Evolutionary conservation across 2,797 vertebrate genomes (phyloP).

Genomic region (Lepilemur ruficaudatus): DNA sequence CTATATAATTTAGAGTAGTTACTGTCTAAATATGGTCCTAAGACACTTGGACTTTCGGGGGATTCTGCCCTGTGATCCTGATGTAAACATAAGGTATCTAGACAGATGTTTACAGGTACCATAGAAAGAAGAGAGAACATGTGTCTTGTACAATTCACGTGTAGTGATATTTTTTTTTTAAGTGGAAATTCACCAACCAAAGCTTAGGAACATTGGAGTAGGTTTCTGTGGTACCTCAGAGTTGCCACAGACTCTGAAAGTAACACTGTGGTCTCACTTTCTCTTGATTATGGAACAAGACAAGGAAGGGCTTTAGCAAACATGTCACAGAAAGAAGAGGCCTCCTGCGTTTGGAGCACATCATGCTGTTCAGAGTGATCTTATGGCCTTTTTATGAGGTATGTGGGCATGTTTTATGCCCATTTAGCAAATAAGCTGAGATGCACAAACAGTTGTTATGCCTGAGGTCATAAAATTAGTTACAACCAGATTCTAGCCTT

Average conservation of each 20-base stretch:
- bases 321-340: not conserved
- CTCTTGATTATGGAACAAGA: not conserved
- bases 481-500: not conserved
- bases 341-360: not conserved
- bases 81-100: not conserved
- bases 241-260: not conserved
- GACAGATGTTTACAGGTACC: not conserved
- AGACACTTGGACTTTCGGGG: not conserved
- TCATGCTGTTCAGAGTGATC: not conserved
- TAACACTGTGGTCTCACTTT: not conserved
- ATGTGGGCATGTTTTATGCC: not conserved
- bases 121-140: not conserved
- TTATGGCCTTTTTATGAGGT: not conserved
- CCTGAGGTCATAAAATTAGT: not conserved
- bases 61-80: not conserved
- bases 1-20: not conserved
- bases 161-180: not conserved
- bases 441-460: not conserved
- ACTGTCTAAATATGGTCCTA: not conserved
- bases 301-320: not conserved
- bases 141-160: not conserved
- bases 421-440: not conserved
- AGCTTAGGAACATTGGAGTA: not conserved
- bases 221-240: not conserved
- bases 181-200: not conserved